Evolutionary conservation across 1,140 invertebrate species (phyloP), one percentile per base, ranked within the genome.

Genomic region (Odontomachus brunneus): DNA sequence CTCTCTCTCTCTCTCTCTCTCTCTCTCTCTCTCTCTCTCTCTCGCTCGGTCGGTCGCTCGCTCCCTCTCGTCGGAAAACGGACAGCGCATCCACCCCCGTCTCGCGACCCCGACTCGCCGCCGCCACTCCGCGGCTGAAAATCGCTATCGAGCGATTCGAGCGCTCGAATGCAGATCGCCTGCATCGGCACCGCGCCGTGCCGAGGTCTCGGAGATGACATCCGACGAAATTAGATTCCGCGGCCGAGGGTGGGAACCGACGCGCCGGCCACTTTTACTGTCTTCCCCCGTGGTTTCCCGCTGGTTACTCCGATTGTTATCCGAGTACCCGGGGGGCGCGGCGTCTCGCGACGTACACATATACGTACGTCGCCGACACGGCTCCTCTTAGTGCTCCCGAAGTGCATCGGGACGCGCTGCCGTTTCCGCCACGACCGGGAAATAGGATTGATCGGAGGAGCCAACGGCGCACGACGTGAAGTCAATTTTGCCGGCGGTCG

Each of bases 161-260:
- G 66, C 63, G 63, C 84, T 88, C 86, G 89, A 82, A 90, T 89
- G 89, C 89, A 90, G 86, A 88, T 90, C 87, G 86, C 9, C 76
- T 90, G 87, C 89, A 84, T 84, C 74, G 69, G 82, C 84, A 33
- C 2, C 29, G 29, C 29, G 74, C 76, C 76, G 82, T 80, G 71
- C 63, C 69, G 72, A 86, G 38, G 84, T 87, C 85, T 80, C 72
- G 82, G 81, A 84, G 84, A 90, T 89, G 89, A 91, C 88, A 89
- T 89, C 89, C 88, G 83, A 88, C 87, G 85, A 91, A 91, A 91
- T 91, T 91, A 90, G 87, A 90, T 91, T 90, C 89, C 87, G 72
- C 72, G 87, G 75, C 84, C 38, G 88, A 86, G 84, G 87, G 59
- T 84, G 82, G 84, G 84, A 88, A 86, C 80, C 44, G 29, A 26